Percentiles rank a stretch among this genome's conserved stretches.
These are phyloP conservation scores for Chloroclystis v-ata DNA, from an alignment of 2,888 invertebrate genomes.

Conservation along the genomic window DNA sequence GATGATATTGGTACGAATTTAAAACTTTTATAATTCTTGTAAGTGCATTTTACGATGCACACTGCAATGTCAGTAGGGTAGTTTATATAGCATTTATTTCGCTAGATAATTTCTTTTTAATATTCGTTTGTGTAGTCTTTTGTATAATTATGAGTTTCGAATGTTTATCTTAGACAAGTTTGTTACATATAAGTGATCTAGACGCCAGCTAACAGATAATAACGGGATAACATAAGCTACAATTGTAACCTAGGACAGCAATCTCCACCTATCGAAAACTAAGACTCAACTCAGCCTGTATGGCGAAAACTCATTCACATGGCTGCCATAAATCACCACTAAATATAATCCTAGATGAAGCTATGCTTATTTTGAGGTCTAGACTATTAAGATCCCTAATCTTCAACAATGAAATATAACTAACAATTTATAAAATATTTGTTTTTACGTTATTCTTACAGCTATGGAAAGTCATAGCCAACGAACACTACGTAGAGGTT, in stretches of 20 bases:
- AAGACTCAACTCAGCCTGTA: too few relatives aligned
- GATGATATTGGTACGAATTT: slow-evolving; percentile 32
- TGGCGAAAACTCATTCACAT: too few relatives aligned
- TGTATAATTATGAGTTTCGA: neutral
- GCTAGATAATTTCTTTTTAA: slow-evolving; percentile 6
- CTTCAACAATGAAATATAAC: neutral
- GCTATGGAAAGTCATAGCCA: neutral
- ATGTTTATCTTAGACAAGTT: neutral
- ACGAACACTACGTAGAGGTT: neutral
- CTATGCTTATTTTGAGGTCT: too few relatives aligned
- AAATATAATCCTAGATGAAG: too few relatives aligned
- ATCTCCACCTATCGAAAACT: too few relatives aligned
- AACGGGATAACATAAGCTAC: too few relatives aligned
- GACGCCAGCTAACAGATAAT: too few relatives aligned
- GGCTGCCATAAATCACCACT: too few relatives aligned
- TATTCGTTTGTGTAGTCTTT: neutral
- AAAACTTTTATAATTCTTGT: slow-evolving; percentile 20
- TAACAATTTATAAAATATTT: neutral
- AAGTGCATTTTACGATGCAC: slow-evolving; percentile 12
- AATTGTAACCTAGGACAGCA: too few relatives aligned
- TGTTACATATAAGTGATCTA: too few relatives aligned
- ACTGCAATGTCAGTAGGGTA: slow-evolving; percentile 4
- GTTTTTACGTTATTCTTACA: neutral
- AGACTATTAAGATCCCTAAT: too few relatives aligned
- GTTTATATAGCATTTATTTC: slow-evolving; percentile 17